phyloP scores from a whole-genome alignment of 2,888 invertebrate species.

The Gastracanthus pulcherrimus region DNA sequence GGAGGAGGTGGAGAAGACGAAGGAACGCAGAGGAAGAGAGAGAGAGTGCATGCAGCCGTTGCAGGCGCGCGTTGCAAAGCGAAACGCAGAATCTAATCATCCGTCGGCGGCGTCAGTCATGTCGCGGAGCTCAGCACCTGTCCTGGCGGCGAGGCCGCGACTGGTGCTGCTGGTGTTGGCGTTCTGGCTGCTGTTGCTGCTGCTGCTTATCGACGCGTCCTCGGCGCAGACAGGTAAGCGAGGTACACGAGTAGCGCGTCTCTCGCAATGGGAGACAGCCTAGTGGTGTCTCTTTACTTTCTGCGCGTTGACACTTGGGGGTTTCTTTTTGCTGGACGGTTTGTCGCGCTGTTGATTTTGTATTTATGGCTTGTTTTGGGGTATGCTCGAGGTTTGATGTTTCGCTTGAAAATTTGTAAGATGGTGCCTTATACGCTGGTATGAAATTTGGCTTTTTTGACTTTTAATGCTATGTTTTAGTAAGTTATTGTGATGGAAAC shows the following conservation, averaged over 20 bases:
- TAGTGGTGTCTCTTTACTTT: no score
- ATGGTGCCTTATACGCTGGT: no score
- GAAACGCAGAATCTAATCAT: constrained; percentile 51
- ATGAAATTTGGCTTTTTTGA: no score
- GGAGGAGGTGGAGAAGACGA: background rate
- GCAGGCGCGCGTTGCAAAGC: background rate
- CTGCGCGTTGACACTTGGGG: no score
- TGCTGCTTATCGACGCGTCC: background rate
- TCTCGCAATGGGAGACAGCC: background rate
- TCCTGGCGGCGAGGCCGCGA: background rate
- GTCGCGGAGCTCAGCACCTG: constrained; percentile 42
- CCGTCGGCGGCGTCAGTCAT: constrained; percentile 46
- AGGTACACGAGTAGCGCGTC: background rate
- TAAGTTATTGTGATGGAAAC: no score
- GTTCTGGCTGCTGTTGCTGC: background rate
- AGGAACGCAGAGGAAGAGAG: background rate
- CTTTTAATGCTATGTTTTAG: no score
- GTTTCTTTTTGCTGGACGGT: no score
- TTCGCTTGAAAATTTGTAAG: no score
- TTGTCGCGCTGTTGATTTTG: no score
- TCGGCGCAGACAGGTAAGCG: constrained; percentile 31
- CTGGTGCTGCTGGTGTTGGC: constrained; percentile 6
- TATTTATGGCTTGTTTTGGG: no score
- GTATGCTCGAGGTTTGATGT: no score
- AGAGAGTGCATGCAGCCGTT: background rate